Evolutionary conservation across 2,113 vertebrate genomes (phyloP).

Genomic region (Pogona vitticeps): DNA sequence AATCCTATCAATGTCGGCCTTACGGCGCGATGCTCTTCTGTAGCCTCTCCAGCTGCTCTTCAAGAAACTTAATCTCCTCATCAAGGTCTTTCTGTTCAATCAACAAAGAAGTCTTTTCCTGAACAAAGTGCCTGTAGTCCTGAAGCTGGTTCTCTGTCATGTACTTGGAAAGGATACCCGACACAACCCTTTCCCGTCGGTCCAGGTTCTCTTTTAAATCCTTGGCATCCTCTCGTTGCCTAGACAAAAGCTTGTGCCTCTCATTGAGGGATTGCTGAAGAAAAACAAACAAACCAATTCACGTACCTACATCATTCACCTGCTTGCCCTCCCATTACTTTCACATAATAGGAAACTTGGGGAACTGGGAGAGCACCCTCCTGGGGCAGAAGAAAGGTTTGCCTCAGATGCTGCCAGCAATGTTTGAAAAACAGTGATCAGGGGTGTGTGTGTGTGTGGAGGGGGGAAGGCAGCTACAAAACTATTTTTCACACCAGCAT

Average conservation of each 20-base stretch:
- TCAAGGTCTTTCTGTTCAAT: slow-evolving; percentile 92
- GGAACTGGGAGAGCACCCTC: no score
- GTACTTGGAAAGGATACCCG: slow-evolving; percentile 83
- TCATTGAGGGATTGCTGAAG: slow-evolving; percentile 86
- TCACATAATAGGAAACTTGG: no score
- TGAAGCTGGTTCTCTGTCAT: slow-evolving; percentile 80
- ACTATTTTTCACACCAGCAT: not conserved
- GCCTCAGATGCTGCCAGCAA: not conserved
- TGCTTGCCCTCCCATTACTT: no score
- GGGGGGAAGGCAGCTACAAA: not conserved
- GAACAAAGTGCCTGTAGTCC: slow-evolving; percentile 83
- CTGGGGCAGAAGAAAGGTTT: not conserved
- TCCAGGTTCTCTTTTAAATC: slow-evolving; percentile 94
- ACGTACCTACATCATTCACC: no score
- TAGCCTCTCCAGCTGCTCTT: slow-evolving; percentile 87
- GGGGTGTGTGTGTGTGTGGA: no score
- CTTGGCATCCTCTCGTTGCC: slow-evolving; percentile 90
- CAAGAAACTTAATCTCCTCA: slow-evolving; percentile 82
- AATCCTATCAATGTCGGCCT: not conserved
- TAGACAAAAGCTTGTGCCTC: slow-evolving; percentile 85
- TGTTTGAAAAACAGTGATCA: not conserved
- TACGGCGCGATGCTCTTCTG: slow-evolving; percentile 68
- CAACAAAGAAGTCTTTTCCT: slow-evolving; percentile 86
- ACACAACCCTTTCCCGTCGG: slow-evolving; percentile 86
- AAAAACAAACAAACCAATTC: not conserved